Conservation (phyloP, 2,888 invertebrate genomes). For the Strigamia maritima region DNA sequence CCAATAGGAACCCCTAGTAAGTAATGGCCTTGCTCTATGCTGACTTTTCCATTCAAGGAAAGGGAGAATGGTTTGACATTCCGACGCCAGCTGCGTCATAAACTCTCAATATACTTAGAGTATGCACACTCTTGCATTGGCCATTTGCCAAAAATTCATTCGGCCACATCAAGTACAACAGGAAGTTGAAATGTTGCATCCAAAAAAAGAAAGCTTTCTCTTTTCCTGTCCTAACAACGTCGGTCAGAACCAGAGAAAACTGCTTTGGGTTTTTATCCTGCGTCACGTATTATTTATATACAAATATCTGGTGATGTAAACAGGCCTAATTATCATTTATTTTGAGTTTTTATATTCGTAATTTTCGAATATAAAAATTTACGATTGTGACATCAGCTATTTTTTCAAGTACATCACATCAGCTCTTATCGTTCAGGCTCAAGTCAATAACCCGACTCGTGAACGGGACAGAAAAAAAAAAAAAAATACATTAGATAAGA, state of each 20-base stretch:
- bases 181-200: background rate
- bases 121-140: background rate
- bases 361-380: background rate
- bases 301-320: background rate
- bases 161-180: slow-evolving; percentile 10
- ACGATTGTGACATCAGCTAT: slow-evolving; percentile 5
- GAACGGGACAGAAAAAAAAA: background rate
- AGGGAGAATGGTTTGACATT: slow-evolving; percentile 23
- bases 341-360: no score
- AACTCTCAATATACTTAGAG: background rate
- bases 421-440: background rate
- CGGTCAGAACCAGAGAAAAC: background rate
- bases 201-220: background rate
- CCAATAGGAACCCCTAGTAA: slow-evolving; percentile 16
- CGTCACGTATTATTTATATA: background rate
- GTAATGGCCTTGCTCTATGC: slow-evolving; percentile 11
- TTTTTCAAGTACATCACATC: background rate
- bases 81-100: slow-evolving; percentile 16
- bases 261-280: background rate
- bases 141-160: background rate
- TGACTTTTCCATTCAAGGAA: slow-evolving; percentile 16
- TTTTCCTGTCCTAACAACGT: background rate
- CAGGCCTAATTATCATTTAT: background rate
- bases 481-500: background rate
- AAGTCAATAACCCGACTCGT: slow-evolving; percentile 7